Percentiles rank a stretch among this genome's conserved stretches.
phyloP scores from a whole-genome alignment of 1,140 invertebrate genomes.

The Hyles vespertilio region DNA sequence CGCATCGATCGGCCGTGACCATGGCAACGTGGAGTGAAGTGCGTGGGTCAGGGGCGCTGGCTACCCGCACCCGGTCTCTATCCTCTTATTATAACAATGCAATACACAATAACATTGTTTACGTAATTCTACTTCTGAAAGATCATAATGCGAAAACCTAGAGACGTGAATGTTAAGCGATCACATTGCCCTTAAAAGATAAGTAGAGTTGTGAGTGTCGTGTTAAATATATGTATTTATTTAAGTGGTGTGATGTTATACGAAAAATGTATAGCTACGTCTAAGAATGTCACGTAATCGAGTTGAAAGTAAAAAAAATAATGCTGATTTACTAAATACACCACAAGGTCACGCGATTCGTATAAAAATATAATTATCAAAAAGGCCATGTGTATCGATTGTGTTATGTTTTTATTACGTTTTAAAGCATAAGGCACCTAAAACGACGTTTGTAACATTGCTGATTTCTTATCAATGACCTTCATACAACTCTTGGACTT shows the following conservation, averaged over 20 bases:
- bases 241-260: no score
- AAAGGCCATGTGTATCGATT: constrained; percentile 10
- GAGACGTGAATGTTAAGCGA: no score
- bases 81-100: neutral
- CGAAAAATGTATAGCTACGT: no score
- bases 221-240: no score
- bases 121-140: no score
- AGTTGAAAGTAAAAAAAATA: neutral
- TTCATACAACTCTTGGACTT: constrained; percentile 44
- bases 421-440: constrained; percentile 27
- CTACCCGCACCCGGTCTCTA: constrained; percentile 11
- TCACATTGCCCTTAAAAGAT: no score
- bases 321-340: neutral
- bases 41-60: constrained; percentile 65
- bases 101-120: no score
- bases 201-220: no score
- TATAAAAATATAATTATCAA: constrained; percentile 1
- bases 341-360: constrained; percentile 1
- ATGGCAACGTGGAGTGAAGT: constrained; percentile 58
- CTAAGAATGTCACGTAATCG: no score
- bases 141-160: no score
- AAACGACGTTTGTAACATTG: constrained; percentile 33
- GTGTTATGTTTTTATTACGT: constrained; percentile 29
- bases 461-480: constrained; percentile 63
- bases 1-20: constrained; percentile 69